These are phyloP conservation scores for Threskiornis aethiopicus DNA, from an alignment of 2,797 vertebrate species.

Conservation along the genomic window DNA sequence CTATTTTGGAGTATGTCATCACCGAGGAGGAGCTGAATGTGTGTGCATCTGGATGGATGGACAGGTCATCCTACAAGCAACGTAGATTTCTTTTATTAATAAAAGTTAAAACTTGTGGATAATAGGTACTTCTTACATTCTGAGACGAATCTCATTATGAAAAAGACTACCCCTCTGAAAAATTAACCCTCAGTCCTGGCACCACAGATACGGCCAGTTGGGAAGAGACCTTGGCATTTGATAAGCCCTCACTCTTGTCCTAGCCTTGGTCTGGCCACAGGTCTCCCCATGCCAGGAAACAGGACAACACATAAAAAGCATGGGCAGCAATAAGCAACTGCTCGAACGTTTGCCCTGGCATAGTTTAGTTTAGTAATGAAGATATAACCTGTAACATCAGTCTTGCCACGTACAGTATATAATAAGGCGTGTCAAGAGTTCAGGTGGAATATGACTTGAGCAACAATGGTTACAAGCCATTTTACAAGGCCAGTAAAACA, in stretches of 20 bases:
- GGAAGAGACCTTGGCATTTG: background rate
- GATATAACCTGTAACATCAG: background rate
- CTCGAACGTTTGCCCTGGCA: rapidly evolving
- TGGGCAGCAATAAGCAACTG: background rate
- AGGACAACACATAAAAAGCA: background rate
- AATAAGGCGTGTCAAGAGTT: background rate
- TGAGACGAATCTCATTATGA: background rate
- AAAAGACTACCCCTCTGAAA: background rate
- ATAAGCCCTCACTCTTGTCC: background rate
- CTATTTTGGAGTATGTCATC: conserved; percentile 90
- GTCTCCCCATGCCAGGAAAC: background rate
- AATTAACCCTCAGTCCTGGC: background rate
- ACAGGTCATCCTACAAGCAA: conserved; percentile 78
- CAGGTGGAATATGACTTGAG: background rate
- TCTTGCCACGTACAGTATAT: background rate
- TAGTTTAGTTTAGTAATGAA: background rate
- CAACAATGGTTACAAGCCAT: background rate
- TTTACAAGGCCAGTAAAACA: background rate
- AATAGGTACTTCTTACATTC: background rate
- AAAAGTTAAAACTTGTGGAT: rapidly evolving
- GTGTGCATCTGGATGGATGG: conserved; percentile 79
- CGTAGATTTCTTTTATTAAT: background rate
- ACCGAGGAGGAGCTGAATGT: conserved; percentile 91
- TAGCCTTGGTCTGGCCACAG: background rate
- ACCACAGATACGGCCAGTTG: rapidly evolving